Conservation (phyloP, 2,888 invertebrate genomes). For the Heliconius aoede region DNA sequence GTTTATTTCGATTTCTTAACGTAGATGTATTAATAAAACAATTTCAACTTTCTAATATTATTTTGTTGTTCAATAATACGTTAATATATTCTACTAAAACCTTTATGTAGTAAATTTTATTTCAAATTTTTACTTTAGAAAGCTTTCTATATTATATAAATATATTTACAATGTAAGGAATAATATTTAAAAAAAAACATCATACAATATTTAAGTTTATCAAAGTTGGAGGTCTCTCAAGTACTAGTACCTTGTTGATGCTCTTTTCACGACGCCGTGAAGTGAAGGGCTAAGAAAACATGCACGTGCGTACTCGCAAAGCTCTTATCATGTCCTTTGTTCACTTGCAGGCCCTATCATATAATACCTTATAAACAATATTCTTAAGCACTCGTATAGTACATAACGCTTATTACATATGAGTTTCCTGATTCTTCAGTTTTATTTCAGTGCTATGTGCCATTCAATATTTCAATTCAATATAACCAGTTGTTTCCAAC, state of each 20-base stretch:
- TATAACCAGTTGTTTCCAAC: not conserved
- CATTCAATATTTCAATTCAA: not conserved
- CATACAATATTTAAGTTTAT: not conserved
- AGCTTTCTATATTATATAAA: not conserved
- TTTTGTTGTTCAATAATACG: conserved; percentile 12
- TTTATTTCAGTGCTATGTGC: conserved; percentile 9
- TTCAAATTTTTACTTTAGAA: not conserved
- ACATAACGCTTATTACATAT: conserved; percentile 10
- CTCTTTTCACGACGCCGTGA: conserved; percentile 54
- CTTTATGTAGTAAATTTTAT: not conserved
- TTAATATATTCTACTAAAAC: not conserved
- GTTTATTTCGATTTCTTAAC: conserved; percentile 4
- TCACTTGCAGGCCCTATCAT: conserved; percentile 46
- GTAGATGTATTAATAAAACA: not conserved
- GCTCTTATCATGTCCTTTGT: conserved; percentile 65
- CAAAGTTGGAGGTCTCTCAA: conserved; percentile 8
- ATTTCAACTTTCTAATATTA: conserved; percentile 5
- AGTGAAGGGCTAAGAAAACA: conserved; percentile 61
- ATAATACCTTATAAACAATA: conserved; percentile 17
- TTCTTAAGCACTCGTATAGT: conserved; percentile 7
- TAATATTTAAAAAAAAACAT: not conserved
- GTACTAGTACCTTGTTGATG: conserved; percentile 50
- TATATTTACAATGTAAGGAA: not conserved
- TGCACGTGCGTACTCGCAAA: conserved; percentile 70
- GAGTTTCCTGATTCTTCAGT: conserved; percentile 10